Evolutionary conservation across 1,140 invertebrate species (phyloP), one percentile per base, ranked within the genome.

Genomic region (Rhizoglyphus robini): DNA sequence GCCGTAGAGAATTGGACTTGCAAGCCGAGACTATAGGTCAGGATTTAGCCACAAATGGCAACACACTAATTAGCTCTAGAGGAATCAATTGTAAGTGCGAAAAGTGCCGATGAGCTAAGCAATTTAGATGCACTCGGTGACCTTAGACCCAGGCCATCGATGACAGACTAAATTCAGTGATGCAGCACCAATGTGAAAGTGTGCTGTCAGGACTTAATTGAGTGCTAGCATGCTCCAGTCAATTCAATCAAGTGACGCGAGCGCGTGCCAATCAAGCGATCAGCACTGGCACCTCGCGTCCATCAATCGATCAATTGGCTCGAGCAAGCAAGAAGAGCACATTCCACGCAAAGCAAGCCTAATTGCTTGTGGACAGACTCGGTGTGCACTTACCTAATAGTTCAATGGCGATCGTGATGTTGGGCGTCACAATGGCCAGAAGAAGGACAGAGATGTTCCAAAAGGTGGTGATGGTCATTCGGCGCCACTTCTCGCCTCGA

Each of bases 341-440:
- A 41, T 18, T 11, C 8, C 36, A 41, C 18, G 18, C 36, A 41
- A 41, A 41, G 36, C 36, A 41, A 41, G 36, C n/a, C n/a, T n/a
- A n/a, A n/a, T n/a, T n/a, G 36, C 18, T 11, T 41, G 36, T 41
- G 8, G 8, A 18, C 36, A 41, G 36, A 41, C 18, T 8, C 8
- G 8, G 36, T 8, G 23, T 36, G 5, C 27, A 60, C 63, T 20
- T 65, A 66, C 84, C 84, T 20, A 86, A 71, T 4, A 85, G 69
- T 73, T 83, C 80, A 58, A 86, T 86, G 15, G 85, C 80, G 11
- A 81, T 76, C 23, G 81, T 80, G 69, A 86, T 86, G 65, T 85
- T 83, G 20, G 84, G 83, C 3, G 83, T 79, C 32, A 83, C 73
- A 61, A 84, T 74, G 0, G 84, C 83, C 1, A 84, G 73, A 0